Evolutionary conservation across 2,113 vertebrate genomes (phyloP).

Genomic region (Carlito syrichta): DNA sequence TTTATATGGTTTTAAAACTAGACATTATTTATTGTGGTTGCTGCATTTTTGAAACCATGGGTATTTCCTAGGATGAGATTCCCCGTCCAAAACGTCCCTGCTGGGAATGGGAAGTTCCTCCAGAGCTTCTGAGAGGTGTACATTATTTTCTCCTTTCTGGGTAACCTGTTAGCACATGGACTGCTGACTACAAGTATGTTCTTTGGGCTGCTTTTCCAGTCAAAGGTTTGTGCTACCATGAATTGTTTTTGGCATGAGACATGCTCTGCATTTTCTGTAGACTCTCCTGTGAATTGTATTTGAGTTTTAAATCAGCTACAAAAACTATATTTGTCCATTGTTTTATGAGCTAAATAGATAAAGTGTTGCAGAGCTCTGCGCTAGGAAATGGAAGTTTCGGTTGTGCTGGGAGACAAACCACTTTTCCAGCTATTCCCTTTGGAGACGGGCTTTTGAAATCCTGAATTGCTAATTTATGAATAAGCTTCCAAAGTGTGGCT

Average conservation of each 20-base stretch:
- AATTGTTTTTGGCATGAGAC: accelerated
- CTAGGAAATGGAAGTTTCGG: not conserved
- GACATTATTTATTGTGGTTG: not conserved
- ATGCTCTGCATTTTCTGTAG: too few species aligned
- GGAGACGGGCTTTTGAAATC: not conserved
- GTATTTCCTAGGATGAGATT: not conserved
- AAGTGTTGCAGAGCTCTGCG: not conserved
- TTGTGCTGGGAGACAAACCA: not conserved
- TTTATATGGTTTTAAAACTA: not conserved
- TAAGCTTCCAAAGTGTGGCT: not conserved
- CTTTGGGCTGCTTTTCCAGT: not conserved
- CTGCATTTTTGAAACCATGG: not conserved
- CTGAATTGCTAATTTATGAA: not conserved
- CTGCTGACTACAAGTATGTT: not conserved
- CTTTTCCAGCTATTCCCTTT: not conserved
- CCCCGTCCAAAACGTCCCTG: too few species aligned
- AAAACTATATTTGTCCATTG: not conserved
- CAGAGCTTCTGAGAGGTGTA: accelerated
- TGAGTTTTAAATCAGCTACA: not conserved
- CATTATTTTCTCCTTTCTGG: not conserved
- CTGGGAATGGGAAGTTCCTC: not conserved
- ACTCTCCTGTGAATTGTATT: not conserved
- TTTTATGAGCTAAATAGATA: not conserved
- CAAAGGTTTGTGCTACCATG: accelerated
- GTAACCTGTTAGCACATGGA: accelerated